A percentile compares a stretch with the other conserved stretches of the same genome.
phyloP scores from a whole-genome alignment of 30 jellyfish, hydroid and myxozoan species.

The Calvadosia cruxmelitensis region DNA sequence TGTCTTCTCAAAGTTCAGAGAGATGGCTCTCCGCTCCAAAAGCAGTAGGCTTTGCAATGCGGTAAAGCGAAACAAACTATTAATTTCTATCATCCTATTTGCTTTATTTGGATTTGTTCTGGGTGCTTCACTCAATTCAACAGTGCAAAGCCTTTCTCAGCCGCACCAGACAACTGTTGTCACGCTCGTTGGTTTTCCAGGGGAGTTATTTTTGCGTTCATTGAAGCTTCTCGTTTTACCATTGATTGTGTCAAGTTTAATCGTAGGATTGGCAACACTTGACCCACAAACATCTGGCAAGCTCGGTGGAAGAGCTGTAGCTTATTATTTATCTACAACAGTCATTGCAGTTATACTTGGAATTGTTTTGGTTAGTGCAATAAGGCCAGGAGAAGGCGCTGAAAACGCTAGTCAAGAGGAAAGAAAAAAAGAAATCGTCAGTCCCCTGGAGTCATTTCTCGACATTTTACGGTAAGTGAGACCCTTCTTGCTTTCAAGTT shows the following conservation, averaged over 20 bases:
- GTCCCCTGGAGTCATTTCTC: slow-evolving; percentile 77
- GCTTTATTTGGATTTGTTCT: slow-evolving; percentile 70
- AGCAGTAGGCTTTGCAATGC: slow-evolving; percentile 19
- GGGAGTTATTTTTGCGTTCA: slow-evolving; percentile 66
- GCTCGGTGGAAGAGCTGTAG: slow-evolving; percentile 72
- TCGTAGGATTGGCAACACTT: slow-evolving; percentile 68
- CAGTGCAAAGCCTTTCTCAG: slow-evolving; percentile 49
- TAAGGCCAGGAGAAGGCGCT: slow-evolving; percentile 74
- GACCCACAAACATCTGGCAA: slow-evolving; percentile 74
- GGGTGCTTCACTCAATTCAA: slow-evolving; percentile 44
- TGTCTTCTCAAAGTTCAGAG: neutral
- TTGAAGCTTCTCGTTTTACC: slow-evolving; percentile 71
- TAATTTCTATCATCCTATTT: slow-evolving; percentile 40
- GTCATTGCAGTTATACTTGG: slow-evolving; percentile 78
- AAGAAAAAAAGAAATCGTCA: slow-evolving; percentile 43
- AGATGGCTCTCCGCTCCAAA: slow-evolving; percentile 19
- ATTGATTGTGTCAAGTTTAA: slow-evolving; percentile 65
- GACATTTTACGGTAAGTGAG: slow-evolving; percentile 75
- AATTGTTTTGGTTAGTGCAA: slow-evolving; percentile 67
- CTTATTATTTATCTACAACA: slow-evolving; percentile 67
- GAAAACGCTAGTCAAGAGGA: slow-evolving; percentile 24
- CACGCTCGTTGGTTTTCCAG: slow-evolving; percentile 77
- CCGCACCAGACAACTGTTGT: slow-evolving; percentile 67
- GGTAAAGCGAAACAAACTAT: slow-evolving; percentile 44
- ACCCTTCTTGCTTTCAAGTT: no score